Evolutionary conservation across 2,113 vertebrate species (phyloP).

Genomic region (Saccopteryx bilineata): DNA sequence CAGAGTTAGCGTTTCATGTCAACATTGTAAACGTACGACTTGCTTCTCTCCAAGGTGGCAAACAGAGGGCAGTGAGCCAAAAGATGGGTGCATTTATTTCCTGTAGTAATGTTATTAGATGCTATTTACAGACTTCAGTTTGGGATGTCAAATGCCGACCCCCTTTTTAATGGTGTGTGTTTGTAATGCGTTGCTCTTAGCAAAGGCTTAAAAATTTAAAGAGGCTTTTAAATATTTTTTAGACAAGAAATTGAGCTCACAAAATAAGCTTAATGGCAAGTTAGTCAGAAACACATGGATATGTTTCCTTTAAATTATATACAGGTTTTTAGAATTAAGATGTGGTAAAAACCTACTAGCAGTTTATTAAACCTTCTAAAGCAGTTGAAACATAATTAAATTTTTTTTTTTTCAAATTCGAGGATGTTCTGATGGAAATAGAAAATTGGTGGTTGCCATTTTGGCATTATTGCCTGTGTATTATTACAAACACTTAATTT

Average conservation of each 20-base stretch:
- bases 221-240: slow-evolving; percentile 69
- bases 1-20: background rate
- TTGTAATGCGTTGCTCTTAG: slow-evolving; percentile 52
- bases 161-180: background rate
- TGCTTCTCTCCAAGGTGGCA: background rate
- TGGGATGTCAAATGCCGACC: slow-evolving; percentile 8
- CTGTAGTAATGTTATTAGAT: background rate
- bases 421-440: slow-evolving; percentile 60
- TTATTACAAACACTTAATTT: slow-evolving; percentile 52
- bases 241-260: slow-evolving; percentile 69
- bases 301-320: slow-evolving; percentile 73
- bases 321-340: slow-evolving; percentile 76
- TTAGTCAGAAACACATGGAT: slow-evolving; percentile 75
- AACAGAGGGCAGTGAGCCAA: background rate
- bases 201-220: slow-evolving; percentile 67
- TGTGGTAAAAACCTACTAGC: slow-evolving; percentile 66
- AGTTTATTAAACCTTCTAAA: slow-evolving; percentile 67
- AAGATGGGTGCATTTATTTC: background rate
- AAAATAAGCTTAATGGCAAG: slow-evolving; percentile 73
- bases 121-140: background rate
- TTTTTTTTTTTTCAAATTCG: slow-evolving; percentile 53
- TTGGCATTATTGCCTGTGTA: background rate
- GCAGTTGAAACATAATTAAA: slow-evolving; percentile 67
- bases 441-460: slow-evolving; percentile 62
- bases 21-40: background rate